phyloP scores from a whole-genome alignment of 2,797 vertebrate genomes.

The Channa striata region DNA sequence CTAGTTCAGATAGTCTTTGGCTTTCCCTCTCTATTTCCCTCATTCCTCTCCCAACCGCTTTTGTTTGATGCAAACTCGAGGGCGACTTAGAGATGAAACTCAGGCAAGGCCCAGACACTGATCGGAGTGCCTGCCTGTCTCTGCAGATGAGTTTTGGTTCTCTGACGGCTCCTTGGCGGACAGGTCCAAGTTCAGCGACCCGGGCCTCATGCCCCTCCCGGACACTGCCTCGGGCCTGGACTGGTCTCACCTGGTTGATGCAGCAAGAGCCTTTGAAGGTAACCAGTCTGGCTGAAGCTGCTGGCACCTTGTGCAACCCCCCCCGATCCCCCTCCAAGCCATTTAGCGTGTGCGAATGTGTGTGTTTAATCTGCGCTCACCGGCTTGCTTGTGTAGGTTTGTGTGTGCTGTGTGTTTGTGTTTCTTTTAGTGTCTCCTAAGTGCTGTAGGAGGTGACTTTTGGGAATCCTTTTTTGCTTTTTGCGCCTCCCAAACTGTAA shows the following conservation, averaged over 20 bases:
- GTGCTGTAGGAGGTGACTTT: constrained; percentile 55
- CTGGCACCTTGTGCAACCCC: constrained; percentile 67
- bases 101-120: constrained; percentile 69
- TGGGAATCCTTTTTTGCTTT: constrained; percentile 62
- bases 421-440: constrained; percentile 44
- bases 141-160: constrained; percentile 97
- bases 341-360: constrained; percentile 55
- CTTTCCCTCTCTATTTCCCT: constrained; percentile 13
- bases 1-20: constrained; percentile 18
- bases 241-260: constrained; percentile 97
- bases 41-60: constrained; percentile 43
- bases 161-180: constrained; percentile 97
- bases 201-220: constrained; percentile 96
- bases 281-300: constrained; percentile 81
- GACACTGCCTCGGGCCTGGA: constrained; percentile 93
- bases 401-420: constrained; percentile 61
- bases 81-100: constrained; percentile 44
- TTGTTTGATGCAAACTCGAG: constrained; percentile 52
- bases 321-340: constrained; percentile 34
- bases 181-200: constrained; percentile 94
- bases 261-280: constrained; percentile 98
- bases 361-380: constrained; percentile 57
- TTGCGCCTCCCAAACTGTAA: constrained; percentile 53
- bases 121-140: constrained; percentile 78
- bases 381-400: constrained; percentile 70